These are phyloP conservation scores for Turdus rufiventris DNA, from an alignment of 2,113 vertebrate genomes.

Conservation along the genomic window DNA sequence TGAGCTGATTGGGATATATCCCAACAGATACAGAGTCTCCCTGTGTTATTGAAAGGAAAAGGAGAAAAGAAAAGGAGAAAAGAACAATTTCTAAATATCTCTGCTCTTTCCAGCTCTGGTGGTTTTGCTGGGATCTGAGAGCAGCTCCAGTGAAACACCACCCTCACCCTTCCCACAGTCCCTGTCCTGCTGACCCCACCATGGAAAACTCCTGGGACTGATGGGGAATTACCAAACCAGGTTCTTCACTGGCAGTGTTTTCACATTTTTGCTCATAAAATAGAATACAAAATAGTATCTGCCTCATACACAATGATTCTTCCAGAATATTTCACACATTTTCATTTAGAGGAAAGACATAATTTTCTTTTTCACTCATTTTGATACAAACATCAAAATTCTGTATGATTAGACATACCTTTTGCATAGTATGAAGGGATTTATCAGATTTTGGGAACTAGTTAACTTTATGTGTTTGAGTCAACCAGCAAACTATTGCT, in stretches of 20 bases:
- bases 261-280: not conserved
- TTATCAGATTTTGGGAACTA: not conserved
- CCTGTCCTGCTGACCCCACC: not conserved
- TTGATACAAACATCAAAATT: not conserved
- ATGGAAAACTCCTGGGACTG: no score
- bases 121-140: not conserved
- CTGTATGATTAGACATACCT: not conserved
- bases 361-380: not conserved
- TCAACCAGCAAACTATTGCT: not conserved
- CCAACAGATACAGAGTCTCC: not conserved
- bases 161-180: not conserved
- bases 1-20: not conserved
- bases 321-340: not conserved
- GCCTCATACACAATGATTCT: not conserved
- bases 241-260: not conserved
- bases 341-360: not conserved
- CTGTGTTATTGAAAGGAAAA: not conserved
- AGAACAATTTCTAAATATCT: not conserved
- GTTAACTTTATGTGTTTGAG: not conserved
- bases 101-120: not conserved
- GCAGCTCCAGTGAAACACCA: no score
- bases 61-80: not conserved
- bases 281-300: not conserved
- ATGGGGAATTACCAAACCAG: not conserved
- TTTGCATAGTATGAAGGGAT: not conserved